Conservation (phyloP, 2,888 invertebrate genomes). For the Fissipunctia ypsillon region DNA sequence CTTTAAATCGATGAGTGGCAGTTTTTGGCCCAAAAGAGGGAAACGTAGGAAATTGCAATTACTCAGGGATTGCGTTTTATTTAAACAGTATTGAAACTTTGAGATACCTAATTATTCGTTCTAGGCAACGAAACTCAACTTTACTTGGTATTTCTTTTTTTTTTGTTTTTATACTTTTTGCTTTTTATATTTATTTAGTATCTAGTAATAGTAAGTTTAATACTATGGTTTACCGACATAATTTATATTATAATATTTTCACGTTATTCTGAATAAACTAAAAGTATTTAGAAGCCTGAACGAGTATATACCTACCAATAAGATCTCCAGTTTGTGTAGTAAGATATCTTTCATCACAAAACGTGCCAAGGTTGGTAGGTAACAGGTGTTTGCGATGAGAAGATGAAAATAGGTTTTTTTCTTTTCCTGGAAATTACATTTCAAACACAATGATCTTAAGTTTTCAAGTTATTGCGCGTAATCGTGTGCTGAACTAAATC, state of each 20-base stretch:
- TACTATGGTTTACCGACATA: neutral
- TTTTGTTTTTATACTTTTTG: neutral
- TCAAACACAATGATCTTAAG: conserved; percentile 25
- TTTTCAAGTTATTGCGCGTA: conserved; percentile 14
- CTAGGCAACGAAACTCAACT: too few relatives aligned
- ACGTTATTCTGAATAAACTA: neutral
- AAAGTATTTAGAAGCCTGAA: neutral
- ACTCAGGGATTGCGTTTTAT: neutral
- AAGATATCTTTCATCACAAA: conserved; percentile 45
- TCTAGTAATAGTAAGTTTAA: neutral
- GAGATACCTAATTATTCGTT: neutral
- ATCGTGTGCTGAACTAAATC: conserved; percentile 16
- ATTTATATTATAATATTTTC: neutral
- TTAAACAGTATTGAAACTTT: neutral
- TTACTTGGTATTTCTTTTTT: neutral
- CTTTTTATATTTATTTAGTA: neutral
- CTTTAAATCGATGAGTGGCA: conserved; percentile 21
- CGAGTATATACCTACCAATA: conserved; percentile 35
- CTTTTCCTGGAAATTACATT: conserved; percentile 46
- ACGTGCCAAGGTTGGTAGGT: conserved; percentile 44
- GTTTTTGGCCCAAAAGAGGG: neutral
- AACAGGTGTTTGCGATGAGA: conserved; percentile 44
- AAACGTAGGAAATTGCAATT: conserved; percentile 2
- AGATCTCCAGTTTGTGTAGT: conserved; percentile 36
- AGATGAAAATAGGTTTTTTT: conserved; percentile 36